phyloP scores from a whole-genome alignment of 2,888 invertebrate genomes.

The Mimumesa dahlbomi region DNA sequence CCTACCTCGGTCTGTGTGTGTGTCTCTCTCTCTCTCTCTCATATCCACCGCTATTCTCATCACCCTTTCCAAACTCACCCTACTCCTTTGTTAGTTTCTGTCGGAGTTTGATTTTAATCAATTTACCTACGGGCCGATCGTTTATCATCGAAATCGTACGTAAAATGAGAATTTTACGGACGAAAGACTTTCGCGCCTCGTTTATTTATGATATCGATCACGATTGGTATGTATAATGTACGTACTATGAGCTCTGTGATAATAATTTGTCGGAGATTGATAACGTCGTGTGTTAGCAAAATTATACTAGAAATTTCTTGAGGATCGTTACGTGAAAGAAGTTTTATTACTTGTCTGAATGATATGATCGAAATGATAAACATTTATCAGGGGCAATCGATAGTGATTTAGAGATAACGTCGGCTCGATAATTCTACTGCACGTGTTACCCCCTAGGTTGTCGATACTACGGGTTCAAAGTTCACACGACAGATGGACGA shows the following conservation, averaged over 20 bases:
- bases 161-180: constrained; percentile 19
- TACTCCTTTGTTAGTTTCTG: constrained; percentile 64
- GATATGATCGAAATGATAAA: neutral
- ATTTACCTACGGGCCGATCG: constrained; percentile 71
- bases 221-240: neutral
- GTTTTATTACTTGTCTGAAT: too few relatives aligned
- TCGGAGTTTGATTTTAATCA: constrained; percentile 76
- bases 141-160: constrained; percentile 62
- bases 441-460: constrained; percentile 14
- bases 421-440: neutral
- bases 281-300: too few relatives aligned
- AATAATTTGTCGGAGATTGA: too few relatives aligned
- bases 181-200: neutral
- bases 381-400: constrained; percentile 8
- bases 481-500: constrained; percentile 29
- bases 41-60: constrained; percentile 54
- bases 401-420: constrained; percentile 7
- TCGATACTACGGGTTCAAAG: constrained; percentile 7
- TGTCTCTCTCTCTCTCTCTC: constrained; percentile 11
- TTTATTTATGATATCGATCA: neutral
- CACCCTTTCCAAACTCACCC: constrained; percentile 56
- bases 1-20: neutral
- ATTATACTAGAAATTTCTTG: too few relatives aligned
- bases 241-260: too few relatives aligned
- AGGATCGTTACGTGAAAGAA: too few relatives aligned